Evolutionary conservation across 1,140 invertebrate genomes (phyloP).

Genomic region (Macrobrachium rosenbergii): DNA sequence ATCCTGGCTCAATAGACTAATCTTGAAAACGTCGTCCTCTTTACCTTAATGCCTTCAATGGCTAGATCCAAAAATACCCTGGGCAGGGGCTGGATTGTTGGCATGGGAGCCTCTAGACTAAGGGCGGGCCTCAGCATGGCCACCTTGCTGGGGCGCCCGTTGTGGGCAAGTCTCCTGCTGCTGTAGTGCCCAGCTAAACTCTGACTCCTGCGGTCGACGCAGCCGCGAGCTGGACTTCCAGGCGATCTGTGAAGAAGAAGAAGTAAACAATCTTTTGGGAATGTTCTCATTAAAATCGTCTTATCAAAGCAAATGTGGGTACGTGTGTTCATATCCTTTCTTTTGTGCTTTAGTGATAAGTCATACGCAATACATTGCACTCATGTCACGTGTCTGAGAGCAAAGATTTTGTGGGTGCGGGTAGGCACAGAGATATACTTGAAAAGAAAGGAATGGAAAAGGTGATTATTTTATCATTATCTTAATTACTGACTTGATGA

Average conservation of each 20-base stretch:
- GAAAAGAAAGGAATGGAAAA: too few species aligned
- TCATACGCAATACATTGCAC: too few species aligned
- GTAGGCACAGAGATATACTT: too few species aligned
- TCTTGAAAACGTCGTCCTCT: background rate
- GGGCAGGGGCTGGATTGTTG: constrained; percentile 56
- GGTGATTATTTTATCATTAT: too few species aligned
- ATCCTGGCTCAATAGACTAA: background rate
- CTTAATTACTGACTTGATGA: too few species aligned
- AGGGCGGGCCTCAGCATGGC: constrained; percentile 57
- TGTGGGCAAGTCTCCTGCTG: constrained; percentile 49
- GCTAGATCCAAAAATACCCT: constrained; percentile 61
- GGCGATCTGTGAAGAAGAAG: constrained; percentile 3
- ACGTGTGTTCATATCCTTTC: too few species aligned
- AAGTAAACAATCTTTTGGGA: background rate
- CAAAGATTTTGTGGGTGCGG: too few species aligned
- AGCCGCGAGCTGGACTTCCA: constrained; percentile 20
- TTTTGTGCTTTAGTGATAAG: too few species aligned
- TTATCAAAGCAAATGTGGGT: too few species aligned
- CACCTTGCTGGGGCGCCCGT: constrained; percentile 48
- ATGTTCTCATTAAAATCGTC: background rate
- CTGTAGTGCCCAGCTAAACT: constrained; percentile 58
- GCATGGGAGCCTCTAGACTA: constrained; percentile 59
- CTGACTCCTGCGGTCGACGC: constrained; percentile 43
- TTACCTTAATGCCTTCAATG: constrained; percentile 65
- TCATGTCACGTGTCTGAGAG: too few species aligned